phyloP scores from a whole-genome alignment of 2,113 vertebrate genomes.

The Clarias gariepinus region DNA sequence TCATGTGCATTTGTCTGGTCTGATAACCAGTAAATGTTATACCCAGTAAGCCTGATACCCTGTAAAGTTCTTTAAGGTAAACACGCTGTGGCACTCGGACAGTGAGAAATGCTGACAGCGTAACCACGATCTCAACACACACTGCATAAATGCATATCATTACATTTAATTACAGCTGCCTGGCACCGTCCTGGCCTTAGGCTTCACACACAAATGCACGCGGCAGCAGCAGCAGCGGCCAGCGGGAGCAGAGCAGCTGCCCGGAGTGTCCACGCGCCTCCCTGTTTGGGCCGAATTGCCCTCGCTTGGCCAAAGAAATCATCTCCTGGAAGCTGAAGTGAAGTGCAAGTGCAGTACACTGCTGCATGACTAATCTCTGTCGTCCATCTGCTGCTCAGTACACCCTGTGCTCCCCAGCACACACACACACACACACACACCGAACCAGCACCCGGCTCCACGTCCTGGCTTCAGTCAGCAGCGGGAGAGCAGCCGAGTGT shows the following conservation, averaged over 20 bases:
- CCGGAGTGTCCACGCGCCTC: slow-evolving; percentile 43
- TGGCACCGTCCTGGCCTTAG: slow-evolving; percentile 31
- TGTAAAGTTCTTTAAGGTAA: background rate
- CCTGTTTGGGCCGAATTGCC: slow-evolving; percentile 29
- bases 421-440: slow-evolving; percentile 35
- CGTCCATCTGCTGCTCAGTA: slow-evolving; percentile 54
- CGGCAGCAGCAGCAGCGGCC: background rate
- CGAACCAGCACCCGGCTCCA: slow-evolving; percentile 40
- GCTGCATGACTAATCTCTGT: slow-evolving; percentile 59
- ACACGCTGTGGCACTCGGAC: background rate
- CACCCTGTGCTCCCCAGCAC: slow-evolving; percentile 37
- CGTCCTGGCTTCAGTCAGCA: slow-evolving; percentile 43
- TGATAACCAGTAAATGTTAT: no score
- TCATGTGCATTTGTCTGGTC: background rate
- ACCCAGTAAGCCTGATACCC: no score
- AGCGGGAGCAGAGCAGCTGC: slow-evolving; percentile 51
- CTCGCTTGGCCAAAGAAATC: slow-evolving; percentile 40
- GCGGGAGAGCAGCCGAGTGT: slow-evolving; percentile 23
- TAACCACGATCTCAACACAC: background rate
- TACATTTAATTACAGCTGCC: slow-evolving; percentile 57
- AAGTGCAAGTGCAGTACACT: slow-evolving; percentile 49
- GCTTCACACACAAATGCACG: slow-evolving; percentile 1
- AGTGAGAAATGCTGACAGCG: background rate
- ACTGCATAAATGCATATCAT: slow-evolving; percentile 47
- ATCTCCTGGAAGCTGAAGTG: slow-evolving; percentile 51